phyloP scores from a whole-genome alignment of 2,113 vertebrate genomes.

The Dissostichus mawsoni region DNA sequence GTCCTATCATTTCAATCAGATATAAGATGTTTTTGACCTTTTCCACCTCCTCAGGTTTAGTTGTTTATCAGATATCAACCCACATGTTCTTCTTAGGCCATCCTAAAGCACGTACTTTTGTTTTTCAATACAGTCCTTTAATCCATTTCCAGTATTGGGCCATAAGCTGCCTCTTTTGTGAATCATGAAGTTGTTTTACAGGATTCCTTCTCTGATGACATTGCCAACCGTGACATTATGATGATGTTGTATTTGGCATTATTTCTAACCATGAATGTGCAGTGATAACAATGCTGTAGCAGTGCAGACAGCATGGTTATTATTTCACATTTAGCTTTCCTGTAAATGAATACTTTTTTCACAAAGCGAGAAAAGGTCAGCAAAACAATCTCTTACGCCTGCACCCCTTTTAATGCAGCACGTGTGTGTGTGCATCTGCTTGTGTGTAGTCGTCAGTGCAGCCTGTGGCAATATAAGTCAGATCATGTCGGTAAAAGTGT shows the following conservation, averaged over 20 bases:
- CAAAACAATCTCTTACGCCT: background rate
- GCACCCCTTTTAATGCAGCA: background rate
- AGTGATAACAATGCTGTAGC: background rate
- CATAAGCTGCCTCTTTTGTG: background rate
- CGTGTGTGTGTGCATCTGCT: background rate
- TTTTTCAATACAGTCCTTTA: too few species aligned
- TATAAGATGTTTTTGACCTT: too few species aligned
- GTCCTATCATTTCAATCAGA: too few species aligned
- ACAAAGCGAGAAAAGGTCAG: background rate
- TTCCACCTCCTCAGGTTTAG: too few species aligned
- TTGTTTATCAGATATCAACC: too few species aligned
- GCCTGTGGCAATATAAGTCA: constrained; percentile 23
- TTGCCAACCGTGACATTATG: background rate
- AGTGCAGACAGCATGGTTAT: background rate
- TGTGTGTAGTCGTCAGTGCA: background rate
- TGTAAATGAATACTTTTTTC: background rate
- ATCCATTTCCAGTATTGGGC: background rate
- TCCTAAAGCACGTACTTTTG: too few species aligned
- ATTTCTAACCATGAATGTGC: background rate
- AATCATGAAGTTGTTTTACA: background rate
- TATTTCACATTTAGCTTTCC: background rate
- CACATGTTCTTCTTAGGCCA: too few species aligned
- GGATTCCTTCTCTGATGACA: background rate
- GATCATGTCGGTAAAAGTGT: constrained; percentile 15
- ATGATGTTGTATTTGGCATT: background rate